phyloP scores from a whole-genome alignment of 2,888 invertebrate species.

The Leptopilina drosophilae region DNA sequence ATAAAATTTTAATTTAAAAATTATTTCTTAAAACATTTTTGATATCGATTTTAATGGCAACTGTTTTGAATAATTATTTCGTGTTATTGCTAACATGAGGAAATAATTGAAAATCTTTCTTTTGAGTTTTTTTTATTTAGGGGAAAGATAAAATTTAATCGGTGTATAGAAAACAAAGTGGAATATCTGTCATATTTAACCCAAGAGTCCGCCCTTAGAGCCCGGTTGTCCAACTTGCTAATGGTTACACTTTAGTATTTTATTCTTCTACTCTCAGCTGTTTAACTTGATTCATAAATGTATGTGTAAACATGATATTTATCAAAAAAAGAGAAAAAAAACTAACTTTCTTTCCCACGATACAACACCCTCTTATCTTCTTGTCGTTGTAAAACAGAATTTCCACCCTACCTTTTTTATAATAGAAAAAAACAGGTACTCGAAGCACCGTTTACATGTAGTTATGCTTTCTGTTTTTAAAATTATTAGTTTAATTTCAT shows the following conservation, averaged over 20 bases:
- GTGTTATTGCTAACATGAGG: too few relatives aligned
- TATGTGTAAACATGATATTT: slow-evolving; percentile 13
- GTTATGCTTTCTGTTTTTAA: not conserved
- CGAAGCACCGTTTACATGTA: not conserved
- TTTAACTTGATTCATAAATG: not conserved
- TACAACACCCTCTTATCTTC: not conserved
- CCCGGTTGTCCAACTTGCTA: not conserved
- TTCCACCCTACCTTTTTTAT: not conserved
- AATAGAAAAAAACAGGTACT: not conserved
- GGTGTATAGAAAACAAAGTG: slow-evolving; percentile 7
- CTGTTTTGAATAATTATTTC: too few relatives aligned
- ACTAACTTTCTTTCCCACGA: slow-evolving; percentile 18
- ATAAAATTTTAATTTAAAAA: too few relatives aligned
- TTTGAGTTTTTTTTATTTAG: too few relatives aligned
- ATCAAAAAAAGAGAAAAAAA: not conserved
- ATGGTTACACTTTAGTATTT: not conserved
- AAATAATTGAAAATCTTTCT: too few relatives aligned
- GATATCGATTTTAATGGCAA: too few relatives aligned
- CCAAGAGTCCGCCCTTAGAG: not conserved
- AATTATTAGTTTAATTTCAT: too few relatives aligned
- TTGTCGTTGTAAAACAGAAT: not conserved
- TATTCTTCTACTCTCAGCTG: slow-evolving; percentile 5
- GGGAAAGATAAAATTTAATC: too few relatives aligned
- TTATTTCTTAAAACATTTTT: too few relatives aligned
- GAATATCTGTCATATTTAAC: not conserved